These are phyloP conservation scores for Sterrhoptilus dennistouni DNA, from an alignment of 2,113 vertebrate genomes.

Conservation along the genomic window DNA sequence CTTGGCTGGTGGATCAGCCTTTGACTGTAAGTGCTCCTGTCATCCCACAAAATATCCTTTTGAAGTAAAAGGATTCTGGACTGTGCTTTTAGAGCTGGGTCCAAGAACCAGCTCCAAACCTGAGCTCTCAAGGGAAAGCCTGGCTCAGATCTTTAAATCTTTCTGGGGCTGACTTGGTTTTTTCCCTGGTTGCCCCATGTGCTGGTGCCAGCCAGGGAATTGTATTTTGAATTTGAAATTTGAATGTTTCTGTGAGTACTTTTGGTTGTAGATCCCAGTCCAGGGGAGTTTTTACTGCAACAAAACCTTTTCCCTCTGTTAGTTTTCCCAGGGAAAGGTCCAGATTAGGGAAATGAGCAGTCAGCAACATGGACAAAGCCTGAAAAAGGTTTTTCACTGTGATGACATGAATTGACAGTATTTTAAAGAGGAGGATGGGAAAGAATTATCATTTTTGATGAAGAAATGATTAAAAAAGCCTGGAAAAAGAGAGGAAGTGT, in stretches of 20 bases:
- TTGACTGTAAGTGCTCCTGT: neutral
- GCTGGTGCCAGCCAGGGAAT: neutral
- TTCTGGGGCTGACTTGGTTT: neutral
- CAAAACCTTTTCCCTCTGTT: neutral
- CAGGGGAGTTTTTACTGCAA: neutral
- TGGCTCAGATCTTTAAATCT: neutral
- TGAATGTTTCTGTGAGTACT: neutral
- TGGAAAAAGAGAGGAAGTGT: neutral
- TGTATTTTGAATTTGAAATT: too few relatives aligned
- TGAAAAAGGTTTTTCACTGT: neutral
- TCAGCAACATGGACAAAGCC: neutral
- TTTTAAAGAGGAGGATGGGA: neutral
- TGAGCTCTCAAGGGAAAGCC: neutral
- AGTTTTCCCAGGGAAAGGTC: neutral
- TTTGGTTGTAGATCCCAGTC: accelerated
- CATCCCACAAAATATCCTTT: neutral
- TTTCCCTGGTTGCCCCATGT: neutral
- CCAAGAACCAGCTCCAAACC: neutral
- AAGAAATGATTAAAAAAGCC: neutral
- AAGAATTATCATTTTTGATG: neutral
- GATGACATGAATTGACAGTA: neutral
- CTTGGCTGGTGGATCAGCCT: neutral
- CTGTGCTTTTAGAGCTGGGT: neutral
- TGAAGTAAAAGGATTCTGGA: neutral
- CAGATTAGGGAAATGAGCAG: neutral